Evolutionary conservation across 2,113 vertebrate genomes (phyloP).

Genomic region (Dipodomys ordii): DNA sequence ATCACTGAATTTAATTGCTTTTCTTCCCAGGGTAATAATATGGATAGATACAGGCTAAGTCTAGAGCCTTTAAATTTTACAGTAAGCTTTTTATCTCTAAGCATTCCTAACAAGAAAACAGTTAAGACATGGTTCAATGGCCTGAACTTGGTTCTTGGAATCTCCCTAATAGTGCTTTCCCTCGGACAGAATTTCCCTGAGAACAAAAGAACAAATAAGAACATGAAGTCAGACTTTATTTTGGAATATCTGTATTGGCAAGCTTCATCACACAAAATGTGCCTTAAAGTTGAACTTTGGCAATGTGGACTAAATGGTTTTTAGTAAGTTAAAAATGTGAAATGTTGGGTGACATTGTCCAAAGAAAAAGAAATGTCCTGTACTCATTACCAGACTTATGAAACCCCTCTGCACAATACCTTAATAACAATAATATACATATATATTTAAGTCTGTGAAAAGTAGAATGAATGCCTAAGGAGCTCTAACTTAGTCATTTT

Average conservation of each 20-base stretch:
- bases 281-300: background rate
- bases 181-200: slow-evolving; percentile 71
- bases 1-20: background rate
- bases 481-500: background rate
- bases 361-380: too few species aligned
- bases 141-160: slow-evolving; percentile 77
- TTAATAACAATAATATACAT: too few species aligned
- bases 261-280: slow-evolving; percentile 31
- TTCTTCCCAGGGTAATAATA: background rate
- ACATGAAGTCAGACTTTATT: slow-evolving; percentile 54
- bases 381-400: too few species aligned
- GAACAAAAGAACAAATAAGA: slow-evolving; percentile 47
- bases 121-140: slow-evolving; percentile 36
- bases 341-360: background rate
- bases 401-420: too few species aligned
- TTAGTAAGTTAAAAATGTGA: background rate
- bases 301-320: background rate
- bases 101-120: slow-evolving; percentile 37
- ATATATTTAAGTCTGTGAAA: too few species aligned
- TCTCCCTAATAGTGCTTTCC: slow-evolving; percentile 73
- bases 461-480: background rate
- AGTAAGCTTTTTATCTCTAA: slow-evolving; percentile 36
- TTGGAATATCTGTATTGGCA: slow-evolving; percentile 38
- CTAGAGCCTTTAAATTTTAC: background rate
- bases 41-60: background rate